A percentile compares a stretch with the other conserved stretches of the same genome.
These are phyloP conservation scores for Drosophila carrolli DNA, from an alignment of 1,140 invertebrate genomes.

Conservation along the genomic window DNA sequence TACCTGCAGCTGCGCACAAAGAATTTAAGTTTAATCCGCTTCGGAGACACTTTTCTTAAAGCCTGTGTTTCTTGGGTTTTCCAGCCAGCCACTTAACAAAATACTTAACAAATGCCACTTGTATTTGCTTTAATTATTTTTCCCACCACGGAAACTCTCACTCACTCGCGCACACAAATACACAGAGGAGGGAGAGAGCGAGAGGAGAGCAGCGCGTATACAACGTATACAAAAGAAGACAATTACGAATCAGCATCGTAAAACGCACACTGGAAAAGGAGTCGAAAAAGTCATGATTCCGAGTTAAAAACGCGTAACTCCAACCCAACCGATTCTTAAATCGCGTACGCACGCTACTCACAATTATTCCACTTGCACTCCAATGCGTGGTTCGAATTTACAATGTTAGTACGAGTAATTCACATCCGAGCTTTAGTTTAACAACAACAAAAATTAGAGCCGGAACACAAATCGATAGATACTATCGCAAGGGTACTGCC, in stretches of 20 bases:
- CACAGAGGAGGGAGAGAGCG: conserved; percentile 25
- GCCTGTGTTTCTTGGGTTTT: conserved; percentile 8
- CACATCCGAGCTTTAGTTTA: conserved; percentile 73
- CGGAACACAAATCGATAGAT: background rate
- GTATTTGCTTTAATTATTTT: conserved; percentile 77
- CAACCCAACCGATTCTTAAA: conserved; percentile 19
- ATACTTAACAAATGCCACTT: conserved; percentile 54
- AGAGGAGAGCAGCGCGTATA: conserved; percentile 45
- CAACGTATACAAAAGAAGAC: conserved; percentile 75
- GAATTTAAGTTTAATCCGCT: conserved; percentile 36
- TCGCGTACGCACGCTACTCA: conserved; percentile 52
- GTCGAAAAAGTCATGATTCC: conserved; percentile 49
- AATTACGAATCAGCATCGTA: conserved; percentile 79
- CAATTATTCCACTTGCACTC: conserved; percentile 76
- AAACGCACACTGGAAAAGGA: conserved; percentile 52
- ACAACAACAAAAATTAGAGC: conserved; percentile 53
- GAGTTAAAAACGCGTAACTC: conserved; percentile 40
- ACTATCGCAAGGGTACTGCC: background rate
- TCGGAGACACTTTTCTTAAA: conserved; percentile 13
- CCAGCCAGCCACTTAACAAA: conserved; percentile 8
- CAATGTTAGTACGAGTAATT: conserved; percentile 61
- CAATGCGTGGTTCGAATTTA: conserved; percentile 69
- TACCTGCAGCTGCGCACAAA: conserved; percentile 78
- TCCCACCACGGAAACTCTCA: conserved; percentile 34
- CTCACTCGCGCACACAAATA: conserved; percentile 28